Percentiles rank a stretch among this genome's conserved stretches.
These are phyloP conservation scores for Cyaniris semiargus DNA, from an alignment of 2,888 invertebrate species.

Conservation along the genomic window DNA sequence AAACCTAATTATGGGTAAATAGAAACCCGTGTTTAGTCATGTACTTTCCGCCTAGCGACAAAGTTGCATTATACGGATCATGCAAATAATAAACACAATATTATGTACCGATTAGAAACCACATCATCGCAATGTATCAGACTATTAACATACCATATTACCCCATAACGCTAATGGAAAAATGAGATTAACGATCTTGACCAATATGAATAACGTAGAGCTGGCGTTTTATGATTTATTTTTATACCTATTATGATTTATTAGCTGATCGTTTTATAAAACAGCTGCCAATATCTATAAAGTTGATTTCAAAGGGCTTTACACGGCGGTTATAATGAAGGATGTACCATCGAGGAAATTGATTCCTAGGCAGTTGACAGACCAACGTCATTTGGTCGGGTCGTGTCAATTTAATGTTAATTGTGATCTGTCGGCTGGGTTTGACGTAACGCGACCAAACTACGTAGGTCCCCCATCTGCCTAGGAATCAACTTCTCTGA, in stretches of 20 bases:
- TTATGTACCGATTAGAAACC: not conserved
- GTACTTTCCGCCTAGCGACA: not conserved
- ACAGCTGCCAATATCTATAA: not conserved
- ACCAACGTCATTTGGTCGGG: too few species aligned
- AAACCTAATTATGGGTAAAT: not conserved
- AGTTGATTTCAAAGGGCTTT: not conserved
- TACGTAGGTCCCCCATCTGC: too few species aligned
- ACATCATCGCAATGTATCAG: constrained; percentile 4
- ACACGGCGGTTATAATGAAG: too few species aligned
- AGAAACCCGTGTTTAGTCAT: not conserved
- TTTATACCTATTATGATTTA: constrained; percentile 22
- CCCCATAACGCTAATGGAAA: constrained; percentile 59
- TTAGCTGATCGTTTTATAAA: not conserved
- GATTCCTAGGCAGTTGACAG: too few species aligned
- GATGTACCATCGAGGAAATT: too few species aligned
- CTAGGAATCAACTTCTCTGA: too few species aligned
- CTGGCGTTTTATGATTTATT: constrained; percentile 14
- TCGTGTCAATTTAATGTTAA: too few species aligned
- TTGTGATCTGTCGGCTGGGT: too few species aligned
- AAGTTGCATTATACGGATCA: not conserved
- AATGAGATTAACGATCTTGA: constrained; percentile 52
- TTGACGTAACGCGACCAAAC: too few species aligned
- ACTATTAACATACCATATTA: constrained; percentile 29
- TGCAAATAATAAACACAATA: not conserved
- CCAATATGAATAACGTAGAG: constrained; percentile 13